These are phyloP conservation scores for Morpho deidamia DNA, from an alignment of 2,888 invertebrate species.

Conservation along the genomic window DNA sequence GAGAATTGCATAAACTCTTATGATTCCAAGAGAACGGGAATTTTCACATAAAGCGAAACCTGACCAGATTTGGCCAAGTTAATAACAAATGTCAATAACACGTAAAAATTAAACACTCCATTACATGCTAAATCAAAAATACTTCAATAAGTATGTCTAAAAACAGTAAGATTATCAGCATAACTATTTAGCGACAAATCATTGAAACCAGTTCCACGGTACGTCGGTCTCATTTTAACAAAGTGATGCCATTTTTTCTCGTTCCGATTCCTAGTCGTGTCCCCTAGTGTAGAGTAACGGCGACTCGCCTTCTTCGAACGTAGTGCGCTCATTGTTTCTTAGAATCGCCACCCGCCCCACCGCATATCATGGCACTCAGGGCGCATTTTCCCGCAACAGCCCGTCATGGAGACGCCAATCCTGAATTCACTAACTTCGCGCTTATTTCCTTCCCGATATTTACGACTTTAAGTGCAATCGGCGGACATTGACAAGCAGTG, in stretches of 20 bases:
- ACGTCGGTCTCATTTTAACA: slow-evolving; percentile 61
- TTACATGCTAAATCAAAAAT: too few species aligned
- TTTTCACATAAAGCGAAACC: too few species aligned
- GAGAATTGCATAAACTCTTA: too few species aligned
- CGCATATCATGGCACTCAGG: slow-evolving; percentile 53
- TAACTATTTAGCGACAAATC: slow-evolving; percentile 67
- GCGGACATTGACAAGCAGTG: slow-evolving; percentile 12
- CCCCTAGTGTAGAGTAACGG: slow-evolving; percentile 60
- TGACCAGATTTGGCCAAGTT: too few species aligned
- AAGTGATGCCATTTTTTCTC: slow-evolving; percentile 68
- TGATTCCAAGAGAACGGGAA: too few species aligned
- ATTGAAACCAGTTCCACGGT: slow-evolving; percentile 45
- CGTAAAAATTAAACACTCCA: too few species aligned
- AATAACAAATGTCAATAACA: too few species aligned
- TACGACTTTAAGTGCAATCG: slow-evolving; percentile 44
- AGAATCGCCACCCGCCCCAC: slow-evolving; percentile 60
- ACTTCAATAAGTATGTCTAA: too few species aligned
- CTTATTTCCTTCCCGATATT: slow-evolving; percentile 54
- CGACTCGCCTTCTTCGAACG: slow-evolving; percentile 62
- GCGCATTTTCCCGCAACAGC: slow-evolving; percentile 46
- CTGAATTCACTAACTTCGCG: slow-evolving; percentile 46
- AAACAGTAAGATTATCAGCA: slow-evolving; percentile 34
- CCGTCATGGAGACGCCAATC: slow-evolving; percentile 51
- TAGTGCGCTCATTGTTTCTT: slow-evolving; percentile 67
- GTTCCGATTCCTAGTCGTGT: slow-evolving; percentile 62